These are phyloP conservation scores for Falco novaeseelandiae DNA, from an alignment of 2,797 vertebrate species.

Conservation along the genomic window DNA sequence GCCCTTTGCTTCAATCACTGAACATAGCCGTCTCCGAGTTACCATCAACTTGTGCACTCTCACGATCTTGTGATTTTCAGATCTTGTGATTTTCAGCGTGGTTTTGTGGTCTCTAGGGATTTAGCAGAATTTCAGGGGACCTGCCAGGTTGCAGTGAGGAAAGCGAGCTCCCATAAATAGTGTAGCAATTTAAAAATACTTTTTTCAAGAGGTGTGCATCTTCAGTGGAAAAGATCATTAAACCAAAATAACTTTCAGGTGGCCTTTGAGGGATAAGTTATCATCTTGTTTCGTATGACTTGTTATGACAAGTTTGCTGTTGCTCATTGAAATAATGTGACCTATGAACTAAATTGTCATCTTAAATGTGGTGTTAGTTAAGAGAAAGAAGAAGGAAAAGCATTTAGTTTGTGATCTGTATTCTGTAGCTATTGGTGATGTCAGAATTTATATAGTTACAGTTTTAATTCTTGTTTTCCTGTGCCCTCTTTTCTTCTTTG, in stretches of 20 bases:
- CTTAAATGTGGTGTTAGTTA: background rate
- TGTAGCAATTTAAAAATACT: rapidly evolving
- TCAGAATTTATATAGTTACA: background rate
- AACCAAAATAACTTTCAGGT: background rate
- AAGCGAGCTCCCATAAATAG: rapidly evolving
- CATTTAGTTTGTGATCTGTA: background rate
- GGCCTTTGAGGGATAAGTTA: background rate
- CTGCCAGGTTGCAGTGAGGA: background rate
- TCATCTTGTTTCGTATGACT: background rate
- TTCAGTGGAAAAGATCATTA: background rate
- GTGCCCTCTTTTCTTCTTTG: background rate
- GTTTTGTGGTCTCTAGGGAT: background rate
- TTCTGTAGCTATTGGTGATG: background rate
- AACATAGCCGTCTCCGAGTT: background rate
- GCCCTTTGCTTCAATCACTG: too few species aligned
- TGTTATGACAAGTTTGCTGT: background rate
- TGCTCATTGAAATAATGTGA: background rate
- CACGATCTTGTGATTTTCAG: rapidly evolving
- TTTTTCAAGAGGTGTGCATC: background rate
- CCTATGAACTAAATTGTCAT: background rate
- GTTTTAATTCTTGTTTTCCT: background rate
- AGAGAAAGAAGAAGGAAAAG: background rate
- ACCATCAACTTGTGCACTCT: background rate
- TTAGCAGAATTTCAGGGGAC: background rate
- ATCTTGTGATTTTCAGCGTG: rapidly evolving